A percentile compares a stretch with the other conserved stretches of the same genome.
phyloP scores from a whole-genome alignment of 2,113 vertebrate species.

The Pollimyrus isidori region DNA sequence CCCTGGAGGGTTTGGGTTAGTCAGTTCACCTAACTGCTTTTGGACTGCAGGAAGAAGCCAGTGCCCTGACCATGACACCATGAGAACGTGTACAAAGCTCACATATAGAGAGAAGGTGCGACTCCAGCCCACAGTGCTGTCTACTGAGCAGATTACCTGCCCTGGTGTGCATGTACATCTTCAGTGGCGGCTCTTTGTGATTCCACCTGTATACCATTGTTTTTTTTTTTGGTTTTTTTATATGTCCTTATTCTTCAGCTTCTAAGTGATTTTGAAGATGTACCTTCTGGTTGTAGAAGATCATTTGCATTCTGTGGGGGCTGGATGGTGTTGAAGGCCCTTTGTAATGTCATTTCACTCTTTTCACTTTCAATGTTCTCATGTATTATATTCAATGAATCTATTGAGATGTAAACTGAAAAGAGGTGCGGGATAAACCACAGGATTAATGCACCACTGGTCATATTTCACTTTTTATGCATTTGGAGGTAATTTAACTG shows the following conservation, averaged over 20 bases:
- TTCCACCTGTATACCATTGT: neutral
- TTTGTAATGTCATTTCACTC: neutral
- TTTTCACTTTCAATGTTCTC: neutral
- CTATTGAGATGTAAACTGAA: neutral
- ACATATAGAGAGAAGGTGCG: neutral
- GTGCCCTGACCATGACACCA: neutral
- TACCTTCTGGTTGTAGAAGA: neutral
- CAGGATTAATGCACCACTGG: neutral
- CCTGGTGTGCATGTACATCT: neutral
- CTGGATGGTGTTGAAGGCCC: neutral
- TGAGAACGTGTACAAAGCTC: neutral
- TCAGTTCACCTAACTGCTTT: neutral
- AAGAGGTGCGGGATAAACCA: neutral
- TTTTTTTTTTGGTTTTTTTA: too few species aligned
- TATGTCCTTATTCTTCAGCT: neutral
- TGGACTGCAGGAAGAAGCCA: neutral
- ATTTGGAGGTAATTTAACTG: neutral
- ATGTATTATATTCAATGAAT: neutral
- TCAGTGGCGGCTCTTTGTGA: neutral
- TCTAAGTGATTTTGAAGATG: neutral
- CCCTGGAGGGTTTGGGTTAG: neutral
- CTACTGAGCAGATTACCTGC: neutral
- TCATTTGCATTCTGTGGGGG: neutral
- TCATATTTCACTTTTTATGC: neutral
- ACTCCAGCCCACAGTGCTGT: neutral